Evolutionary conservation across 2,113 vertebrate species (phyloP).

Genomic region (Aythya baeri): DNA sequence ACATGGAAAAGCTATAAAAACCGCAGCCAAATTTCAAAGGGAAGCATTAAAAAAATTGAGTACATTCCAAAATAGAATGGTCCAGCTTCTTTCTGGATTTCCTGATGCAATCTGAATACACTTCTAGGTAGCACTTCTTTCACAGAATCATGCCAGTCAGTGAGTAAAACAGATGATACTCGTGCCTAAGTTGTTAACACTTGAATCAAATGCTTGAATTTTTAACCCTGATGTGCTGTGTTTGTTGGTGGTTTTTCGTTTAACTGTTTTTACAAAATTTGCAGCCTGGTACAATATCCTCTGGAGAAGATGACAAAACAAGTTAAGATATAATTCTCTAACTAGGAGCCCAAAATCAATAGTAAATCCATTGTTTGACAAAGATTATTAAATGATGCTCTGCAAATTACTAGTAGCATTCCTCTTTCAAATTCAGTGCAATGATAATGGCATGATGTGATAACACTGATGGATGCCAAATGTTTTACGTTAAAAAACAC

Average conservation of each 20-base stretch:
- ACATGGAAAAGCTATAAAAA: background rate
- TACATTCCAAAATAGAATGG: background rate
- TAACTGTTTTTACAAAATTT: background rate
- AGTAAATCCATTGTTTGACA: constrained; percentile 51
- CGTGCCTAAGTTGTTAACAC: background rate
- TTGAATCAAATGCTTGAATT: background rate
- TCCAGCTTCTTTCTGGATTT: background rate
- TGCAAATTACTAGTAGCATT: constrained; percentile 39
- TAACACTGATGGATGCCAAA: constrained; percentile 27
- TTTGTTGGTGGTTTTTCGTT: too few species aligned
- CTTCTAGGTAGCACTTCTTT: background rate
- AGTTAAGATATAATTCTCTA: constrained; percentile 46
- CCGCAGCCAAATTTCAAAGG: background rate
- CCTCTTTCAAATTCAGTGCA: constrained; percentile 43
- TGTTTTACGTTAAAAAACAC: background rate
- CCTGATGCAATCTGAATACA: background rate
- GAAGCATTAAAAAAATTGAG: background rate
- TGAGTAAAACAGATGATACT: background rate
- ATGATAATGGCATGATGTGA: constrained; percentile 2
- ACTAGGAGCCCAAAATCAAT: constrained; percentile 58
- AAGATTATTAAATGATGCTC: constrained; percentile 66
- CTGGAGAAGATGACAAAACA: background rate
- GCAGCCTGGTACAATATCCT: background rate
- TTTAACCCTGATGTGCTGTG: background rate
- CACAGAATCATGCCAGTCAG: background rate